Evolutionary conservation across 2,113 vertebrate species (phyloP).

Genomic region (Sinocyclocheilus maitianheensis): DNA sequence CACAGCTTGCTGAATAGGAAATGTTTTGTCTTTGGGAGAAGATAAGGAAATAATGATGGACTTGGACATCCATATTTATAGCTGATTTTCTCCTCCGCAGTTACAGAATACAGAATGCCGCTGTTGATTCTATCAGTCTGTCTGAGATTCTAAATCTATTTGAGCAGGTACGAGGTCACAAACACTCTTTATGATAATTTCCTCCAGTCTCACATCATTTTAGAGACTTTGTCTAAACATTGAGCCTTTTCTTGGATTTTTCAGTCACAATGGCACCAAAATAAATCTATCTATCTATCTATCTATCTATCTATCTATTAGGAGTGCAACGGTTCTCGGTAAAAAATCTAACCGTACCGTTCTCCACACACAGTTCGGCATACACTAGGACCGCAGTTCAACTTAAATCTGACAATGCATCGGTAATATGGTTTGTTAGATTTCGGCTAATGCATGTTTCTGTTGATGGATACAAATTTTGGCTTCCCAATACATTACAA

Average conservation of each 20-base stretch:
- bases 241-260: background rate
- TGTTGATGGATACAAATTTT: too few species aligned
- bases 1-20: constrained; percentile 9
- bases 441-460: too few species aligned
- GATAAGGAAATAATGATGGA: constrained; percentile 31
- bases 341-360: too few species aligned
- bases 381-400: too few species aligned
- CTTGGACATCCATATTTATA: constrained; percentile 38
- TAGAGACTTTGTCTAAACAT: background rate
- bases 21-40: constrained; percentile 12
- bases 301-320: background rate
- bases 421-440: too few species aligned
- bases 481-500: too few species aligned
- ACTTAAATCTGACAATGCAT: too few species aligned
- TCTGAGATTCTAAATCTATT: background rate
- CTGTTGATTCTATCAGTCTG: constrained; percentile 19
- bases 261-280: background rate
- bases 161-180: constrained; percentile 17
- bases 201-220: background rate
- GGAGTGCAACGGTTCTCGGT: too few species aligned
- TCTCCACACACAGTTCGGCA: too few species aligned
- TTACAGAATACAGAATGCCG: constrained; percentile 9
- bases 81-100: constrained; percentile 41
- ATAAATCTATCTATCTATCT: background rate
- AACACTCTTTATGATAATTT: constrained; percentile 31